phyloP scores from a whole-genome alignment of 37 sponge, comb jelly and placozoan genomes.

The Haliclona indistincta region DNA sequence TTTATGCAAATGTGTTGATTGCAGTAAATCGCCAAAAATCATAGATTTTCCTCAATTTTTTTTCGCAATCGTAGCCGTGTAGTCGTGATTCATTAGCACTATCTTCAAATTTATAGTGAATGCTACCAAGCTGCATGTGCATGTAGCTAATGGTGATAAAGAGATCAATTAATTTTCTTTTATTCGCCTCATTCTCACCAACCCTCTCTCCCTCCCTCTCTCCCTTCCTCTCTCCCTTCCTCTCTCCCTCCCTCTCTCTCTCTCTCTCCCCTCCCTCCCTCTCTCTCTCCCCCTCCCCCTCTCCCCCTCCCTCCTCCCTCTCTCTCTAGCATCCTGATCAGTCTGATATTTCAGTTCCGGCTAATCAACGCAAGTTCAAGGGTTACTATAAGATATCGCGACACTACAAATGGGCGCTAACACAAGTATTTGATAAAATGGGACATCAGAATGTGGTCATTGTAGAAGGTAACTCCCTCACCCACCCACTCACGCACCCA shows the following conservation, averaged over 20 bases:
- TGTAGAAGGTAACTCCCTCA: slow-evolving; percentile 73
- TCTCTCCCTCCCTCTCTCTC: neutral
- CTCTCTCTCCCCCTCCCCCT: neutral
- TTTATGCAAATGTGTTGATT: too few relatives aligned
- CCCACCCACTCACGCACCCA: too few relatives aligned
- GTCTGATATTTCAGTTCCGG: slow-evolving; percentile 34
- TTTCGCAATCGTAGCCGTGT: too few relatives aligned
- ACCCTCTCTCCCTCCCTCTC: neutral
- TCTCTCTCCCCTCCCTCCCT: neutral
- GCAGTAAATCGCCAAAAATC: too few relatives aligned
- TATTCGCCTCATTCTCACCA: neutral
- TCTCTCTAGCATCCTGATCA: slow-evolving; percentile 76
- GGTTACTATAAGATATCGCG: slow-evolving; percentile 95
- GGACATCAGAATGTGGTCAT: slow-evolving; percentile 64
- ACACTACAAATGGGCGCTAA: slow-evolving; percentile 90
- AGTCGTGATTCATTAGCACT: too few relatives aligned
- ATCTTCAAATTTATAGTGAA: too few relatives aligned
- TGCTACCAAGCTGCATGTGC: too few relatives aligned
- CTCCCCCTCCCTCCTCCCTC: neutral
- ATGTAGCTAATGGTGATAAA: too few relatives aligned
- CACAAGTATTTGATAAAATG: slow-evolving; percentile 79
- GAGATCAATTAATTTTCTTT: too few relatives aligned
- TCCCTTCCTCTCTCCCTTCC: neutral
- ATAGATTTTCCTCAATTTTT: too few relatives aligned
- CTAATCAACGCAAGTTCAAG: slow-evolving; percentile 17